These are phyloP conservation scores for Hemistola chrysoprasaria DNA, from an alignment of 2,888 invertebrate species.

Conservation along the genomic window DNA sequence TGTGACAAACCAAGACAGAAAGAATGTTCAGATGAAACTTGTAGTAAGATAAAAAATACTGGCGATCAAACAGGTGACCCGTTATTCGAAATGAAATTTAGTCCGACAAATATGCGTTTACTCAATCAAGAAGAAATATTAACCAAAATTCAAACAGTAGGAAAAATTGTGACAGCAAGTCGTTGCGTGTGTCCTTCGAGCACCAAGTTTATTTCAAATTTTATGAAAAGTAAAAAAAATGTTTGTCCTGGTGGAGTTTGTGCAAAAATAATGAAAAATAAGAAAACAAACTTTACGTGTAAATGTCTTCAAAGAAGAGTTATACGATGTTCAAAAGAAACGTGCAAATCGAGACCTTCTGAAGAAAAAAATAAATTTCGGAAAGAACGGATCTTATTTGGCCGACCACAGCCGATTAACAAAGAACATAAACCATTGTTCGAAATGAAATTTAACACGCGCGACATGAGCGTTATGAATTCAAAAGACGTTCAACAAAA, in stretches of 20 bases:
- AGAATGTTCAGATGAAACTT: conserved; percentile 1
- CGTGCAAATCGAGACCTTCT: conserved; percentile 30
- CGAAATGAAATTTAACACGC: conserved; percentile 40
- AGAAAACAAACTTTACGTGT: conserved; percentile 34
- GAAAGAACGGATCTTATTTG: background rate
- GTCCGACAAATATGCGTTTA: conserved; percentile 34
- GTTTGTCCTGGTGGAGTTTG: conserved; percentile 19
- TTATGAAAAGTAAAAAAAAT: conserved; percentile 5
- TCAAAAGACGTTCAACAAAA: conserved; percentile 34
- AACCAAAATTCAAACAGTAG: conserved; percentile 29
- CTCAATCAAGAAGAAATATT: conserved; percentile 36
- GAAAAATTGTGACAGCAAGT: conserved; percentile 29
- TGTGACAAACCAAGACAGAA: background rate
- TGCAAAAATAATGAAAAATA: conserved; percentile 30
- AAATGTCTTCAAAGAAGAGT: conserved; percentile 29
- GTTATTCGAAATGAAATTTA: conserved; percentile 38
- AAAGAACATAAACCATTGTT: conserved; percentile 25
- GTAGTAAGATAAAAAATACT: conserved; percentile 2
- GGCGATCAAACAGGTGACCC: conserved; percentile 31
- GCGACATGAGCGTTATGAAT: conserved; percentile 46
- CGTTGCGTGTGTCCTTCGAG: conserved; percentile 34
- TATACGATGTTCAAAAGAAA: conserved; percentile 36
- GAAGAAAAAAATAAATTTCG: background rate
- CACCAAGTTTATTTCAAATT: too few relatives aligned
- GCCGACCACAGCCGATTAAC: background rate